These are phyloP conservation scores for Liasis olivaceus DNA, from an alignment of 2,797 vertebrate genomes.

Conservation along the genomic window DNA sequence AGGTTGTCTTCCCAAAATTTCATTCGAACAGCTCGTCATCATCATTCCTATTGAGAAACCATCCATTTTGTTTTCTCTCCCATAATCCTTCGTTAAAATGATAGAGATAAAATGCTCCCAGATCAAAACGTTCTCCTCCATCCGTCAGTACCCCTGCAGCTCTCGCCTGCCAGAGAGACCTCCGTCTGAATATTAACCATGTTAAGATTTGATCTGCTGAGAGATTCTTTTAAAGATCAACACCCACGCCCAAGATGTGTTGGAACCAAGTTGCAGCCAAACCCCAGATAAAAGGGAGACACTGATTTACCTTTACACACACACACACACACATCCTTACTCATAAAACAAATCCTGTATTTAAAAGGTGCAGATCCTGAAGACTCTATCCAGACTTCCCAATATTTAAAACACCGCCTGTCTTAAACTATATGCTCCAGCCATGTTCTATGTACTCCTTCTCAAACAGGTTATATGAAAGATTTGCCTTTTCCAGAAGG, in stretches of 20 bases:
- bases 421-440: not conserved
- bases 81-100: not conserved
- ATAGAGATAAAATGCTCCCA: conserved; percentile 24
- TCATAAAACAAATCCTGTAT: not conserved
- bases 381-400: not conserved
- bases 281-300: not conserved
- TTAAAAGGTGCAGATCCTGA: not conserved
- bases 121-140: conserved; percentile 10
- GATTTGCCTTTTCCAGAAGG: not conserved
- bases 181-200: conserved; percentile 34
- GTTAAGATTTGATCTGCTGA: conserved; percentile 38
- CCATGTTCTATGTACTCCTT: not conserved
- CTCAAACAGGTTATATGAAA: not conserved
- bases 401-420: not conserved
- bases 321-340: not conserved
- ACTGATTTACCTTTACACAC: not conserved
- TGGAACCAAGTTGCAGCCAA: not conserved
- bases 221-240: not conserved
- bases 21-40: not conserved
- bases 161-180: conserved; percentile 13
- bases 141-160: conserved; percentile 10
- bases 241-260: not conserved
- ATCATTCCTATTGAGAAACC: not conserved
- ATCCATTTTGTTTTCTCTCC: conserved; percentile 20
- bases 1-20: not conserved